A percentile compares a stretch with the other conserved stretches of the same genome.
Conservation (phyloP, 2,113 vertebrate species). For the Cebidichthys violaceus region DNA sequence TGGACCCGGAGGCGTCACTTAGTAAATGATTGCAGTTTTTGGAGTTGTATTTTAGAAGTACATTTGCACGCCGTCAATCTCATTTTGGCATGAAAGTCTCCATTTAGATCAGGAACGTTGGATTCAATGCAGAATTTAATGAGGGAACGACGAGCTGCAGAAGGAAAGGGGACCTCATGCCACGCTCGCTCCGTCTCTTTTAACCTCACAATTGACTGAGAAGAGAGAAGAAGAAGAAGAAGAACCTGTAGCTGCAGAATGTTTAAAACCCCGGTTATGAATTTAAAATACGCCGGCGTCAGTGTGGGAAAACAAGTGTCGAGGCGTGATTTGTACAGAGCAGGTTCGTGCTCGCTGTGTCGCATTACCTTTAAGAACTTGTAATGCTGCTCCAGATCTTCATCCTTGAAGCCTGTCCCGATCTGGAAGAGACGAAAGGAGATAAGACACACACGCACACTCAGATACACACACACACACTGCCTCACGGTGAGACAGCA, state of each 20-base stretch:
- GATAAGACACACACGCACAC: slow-evolving; percentile 42
- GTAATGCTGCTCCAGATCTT: slow-evolving; percentile 89
- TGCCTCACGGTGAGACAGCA: slow-evolving; percentile 51
- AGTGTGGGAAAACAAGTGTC: background rate
- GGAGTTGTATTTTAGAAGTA: background rate
- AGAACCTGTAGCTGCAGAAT: background rate
- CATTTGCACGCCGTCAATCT: background rate
- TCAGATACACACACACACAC: slow-evolving; percentile 16
- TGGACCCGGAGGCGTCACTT: background rate
- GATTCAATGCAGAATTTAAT: slow-evolving; percentile 16
- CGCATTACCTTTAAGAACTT: slow-evolving; percentile 87
- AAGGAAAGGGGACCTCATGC: background rate
- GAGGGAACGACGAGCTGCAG: background rate
- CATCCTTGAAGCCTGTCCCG: slow-evolving; percentile 93
- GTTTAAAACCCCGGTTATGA: background rate
- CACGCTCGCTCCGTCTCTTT: background rate
- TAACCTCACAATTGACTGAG: background rate
- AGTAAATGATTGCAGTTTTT: slow-evolving; percentile 9
- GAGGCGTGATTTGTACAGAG: slow-evolving; percentile 6
- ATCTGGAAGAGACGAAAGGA: slow-evolving; percentile 82
- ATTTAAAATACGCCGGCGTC: background rate
- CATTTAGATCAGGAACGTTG: slow-evolving; percentile 13
- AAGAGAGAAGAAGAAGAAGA: background rate
- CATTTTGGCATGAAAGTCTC: slow-evolving; percentile 8
- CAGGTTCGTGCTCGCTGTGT: background rate